Conservation (phyloP, 2,797 vertebrate species). For the Silurus aristotelis region DNA sequence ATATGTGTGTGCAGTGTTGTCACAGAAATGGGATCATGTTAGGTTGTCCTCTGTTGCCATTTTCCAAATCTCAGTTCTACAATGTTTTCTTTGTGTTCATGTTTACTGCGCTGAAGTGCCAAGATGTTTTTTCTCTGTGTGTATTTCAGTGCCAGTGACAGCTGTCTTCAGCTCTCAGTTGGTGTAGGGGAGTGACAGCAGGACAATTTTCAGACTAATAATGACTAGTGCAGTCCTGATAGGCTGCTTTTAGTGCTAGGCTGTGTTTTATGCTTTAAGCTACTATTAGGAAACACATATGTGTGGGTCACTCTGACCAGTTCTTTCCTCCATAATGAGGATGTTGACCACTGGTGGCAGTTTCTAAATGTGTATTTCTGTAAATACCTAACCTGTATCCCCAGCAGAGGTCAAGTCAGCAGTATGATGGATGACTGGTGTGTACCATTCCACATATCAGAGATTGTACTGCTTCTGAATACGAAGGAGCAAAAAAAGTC, state of each 20-base stretch:
- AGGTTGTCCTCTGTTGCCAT: slow-evolving; percentile 7
- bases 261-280: not conserved
- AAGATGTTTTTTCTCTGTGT: slow-evolving; percentile 51
- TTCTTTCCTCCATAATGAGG: slow-evolving; percentile 37
- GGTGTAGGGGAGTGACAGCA: slow-evolving; percentile 41
- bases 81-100: not conserved
- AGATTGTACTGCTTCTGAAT: slow-evolving; percentile 44
- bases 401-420: slow-evolving; percentile 39
- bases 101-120: slow-evolving; percentile 47
- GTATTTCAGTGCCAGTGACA: slow-evolving; percentile 63
- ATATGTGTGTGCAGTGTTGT: slow-evolving; percentile 9
- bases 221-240: slow-evolving; percentile 55
- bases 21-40: slow-evolving; percentile 9
- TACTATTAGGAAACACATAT: slow-evolving; percentile 20
- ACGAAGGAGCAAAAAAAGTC: slow-evolving; percentile 41
- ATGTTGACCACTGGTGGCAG: slow-evolving; percentile 53
- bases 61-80: not conserved
- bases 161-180: slow-evolving; percentile 54
- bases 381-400: slow-evolving; percentile 41
- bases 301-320: not conserved
- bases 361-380: slow-evolving; percentile 49
- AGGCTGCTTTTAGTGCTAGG: slow-evolving; percentile 26
- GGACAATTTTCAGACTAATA: slow-evolving; percentile 63
- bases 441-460: slow-evolving; percentile 35
- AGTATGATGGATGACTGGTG: slow-evolving; percentile 39